Percentiles rank a stretch among this genome's conserved stretches.
These are phyloP conservation scores for Ganaspis brasiliensis DNA, from an alignment of 2,888 invertebrate genomes.

Conservation along the genomic window DNA sequence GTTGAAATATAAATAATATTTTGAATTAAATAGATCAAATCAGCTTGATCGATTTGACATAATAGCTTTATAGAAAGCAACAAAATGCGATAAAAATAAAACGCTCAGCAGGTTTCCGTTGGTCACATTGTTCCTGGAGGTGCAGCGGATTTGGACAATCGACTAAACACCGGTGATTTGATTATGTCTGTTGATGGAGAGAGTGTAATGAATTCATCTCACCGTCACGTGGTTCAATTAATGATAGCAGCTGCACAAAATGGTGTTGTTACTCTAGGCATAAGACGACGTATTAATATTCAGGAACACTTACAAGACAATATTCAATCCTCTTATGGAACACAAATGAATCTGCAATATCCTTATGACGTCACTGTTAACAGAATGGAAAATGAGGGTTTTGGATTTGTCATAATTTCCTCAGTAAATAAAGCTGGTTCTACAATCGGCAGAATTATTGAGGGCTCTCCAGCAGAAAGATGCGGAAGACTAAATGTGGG, in stretches of 20 bases:
- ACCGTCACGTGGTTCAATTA: conserved; percentile 95
- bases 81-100: conserved; percentile 61
- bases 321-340: conserved; percentile 77
- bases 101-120: conserved; percentile 88
- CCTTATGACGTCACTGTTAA: conserved; percentile 97
- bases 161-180: conserved; percentile 95
- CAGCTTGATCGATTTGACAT: neutral
- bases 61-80: conserved; percentile 7
- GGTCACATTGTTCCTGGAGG: conserved; percentile 98
- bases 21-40: neutral
- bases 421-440: conserved; percentile 94
- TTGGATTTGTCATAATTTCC: conserved; percentile 99
- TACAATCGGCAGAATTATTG: conserved; percentile 96
- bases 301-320: conserved; percentile 80
- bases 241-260: conserved; percentile 94
- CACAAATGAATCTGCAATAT: conserved; percentile 78
- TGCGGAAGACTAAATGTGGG: conserved; percentile 95
- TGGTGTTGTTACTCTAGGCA: conserved; percentile 92
- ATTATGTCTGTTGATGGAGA: conserved; percentile 96
- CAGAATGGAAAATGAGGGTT: conserved; percentile 96
- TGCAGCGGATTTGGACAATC: conserved; percentile 94
- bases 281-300: conserved; percentile 84
- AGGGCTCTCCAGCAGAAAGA: conserved; percentile 97
- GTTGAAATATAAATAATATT: conserved; percentile 35
- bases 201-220: conserved; percentile 92